Conservation (phyloP, 2,113 vertebrate species). For the Mobula birostris region DNA sequence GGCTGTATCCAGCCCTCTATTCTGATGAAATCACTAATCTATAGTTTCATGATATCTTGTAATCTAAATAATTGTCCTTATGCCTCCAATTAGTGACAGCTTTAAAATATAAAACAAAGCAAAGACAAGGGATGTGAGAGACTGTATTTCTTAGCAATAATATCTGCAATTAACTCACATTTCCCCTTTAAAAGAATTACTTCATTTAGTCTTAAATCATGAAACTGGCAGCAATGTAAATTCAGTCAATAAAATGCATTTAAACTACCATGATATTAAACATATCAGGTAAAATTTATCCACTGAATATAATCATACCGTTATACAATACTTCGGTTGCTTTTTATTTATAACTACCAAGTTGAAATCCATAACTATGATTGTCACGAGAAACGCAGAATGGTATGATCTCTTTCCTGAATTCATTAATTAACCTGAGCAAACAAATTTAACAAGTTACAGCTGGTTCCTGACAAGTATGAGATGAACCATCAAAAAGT, state of each 20-base stretch:
- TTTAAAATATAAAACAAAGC: background rate
- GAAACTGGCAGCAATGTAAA: background rate
- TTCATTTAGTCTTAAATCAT: background rate
- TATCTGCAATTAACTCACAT: background rate
- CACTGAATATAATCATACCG: background rate
- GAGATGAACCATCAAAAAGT: constrained; percentile 30
- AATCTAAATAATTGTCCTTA: background rate
- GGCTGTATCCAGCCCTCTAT: background rate
- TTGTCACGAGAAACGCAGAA: background rate
- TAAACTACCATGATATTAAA: background rate
- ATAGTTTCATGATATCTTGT: background rate
- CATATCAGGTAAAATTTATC: background rate
- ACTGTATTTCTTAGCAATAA: background rate
- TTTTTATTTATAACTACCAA: background rate
- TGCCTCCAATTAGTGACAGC: background rate
- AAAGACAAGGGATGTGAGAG: background rate
- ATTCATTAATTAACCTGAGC: constrained; percentile 10
- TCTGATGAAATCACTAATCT: background rate
- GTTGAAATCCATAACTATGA: background rate
- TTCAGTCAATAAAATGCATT: background rate
- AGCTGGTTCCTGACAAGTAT: constrained; percentile 14
- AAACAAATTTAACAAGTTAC: constrained; percentile 23
- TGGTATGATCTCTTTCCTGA: constrained; percentile 18
- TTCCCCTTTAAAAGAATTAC: background rate
- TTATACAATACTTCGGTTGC: background rate